A percentile compares a stretch with the other conserved stretches of the same genome.
Evolutionary conservation across 2,797 vertebrate genomes (phyloP).

Genomic region (Manis crassicaudata): DNA sequence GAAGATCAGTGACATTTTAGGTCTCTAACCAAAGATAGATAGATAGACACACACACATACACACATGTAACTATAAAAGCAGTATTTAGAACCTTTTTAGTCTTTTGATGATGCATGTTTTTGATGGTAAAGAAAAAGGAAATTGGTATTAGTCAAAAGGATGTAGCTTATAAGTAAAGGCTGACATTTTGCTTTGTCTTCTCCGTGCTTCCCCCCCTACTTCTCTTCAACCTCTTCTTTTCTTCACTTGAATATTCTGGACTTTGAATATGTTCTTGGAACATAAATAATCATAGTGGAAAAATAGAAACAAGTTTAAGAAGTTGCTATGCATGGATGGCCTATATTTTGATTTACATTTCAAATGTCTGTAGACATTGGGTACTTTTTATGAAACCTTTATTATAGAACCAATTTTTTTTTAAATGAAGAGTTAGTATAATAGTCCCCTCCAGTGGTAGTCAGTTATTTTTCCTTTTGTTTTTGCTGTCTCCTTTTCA

Average conservation of each 20-base stretch:
- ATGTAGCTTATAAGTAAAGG: not conserved
- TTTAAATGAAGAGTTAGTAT: not conserved
- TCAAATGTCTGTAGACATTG: not conserved
- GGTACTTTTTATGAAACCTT: constrained; percentile 33
- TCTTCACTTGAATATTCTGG: not conserved
- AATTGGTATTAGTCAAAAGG: constrained; percentile 5
- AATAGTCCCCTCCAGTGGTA: not conserved
- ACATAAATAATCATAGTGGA: not conserved
- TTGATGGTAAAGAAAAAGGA: constrained; percentile 16
- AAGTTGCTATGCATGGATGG: not conserved
- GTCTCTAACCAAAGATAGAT: constrained; percentile 35
- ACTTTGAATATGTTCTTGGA: not conserved
- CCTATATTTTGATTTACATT: not conserved
- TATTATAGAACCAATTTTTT: not conserved
- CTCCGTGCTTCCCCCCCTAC: not conserved
- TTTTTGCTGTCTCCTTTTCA: constrained; percentile 16
- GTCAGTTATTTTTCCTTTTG: not conserved
- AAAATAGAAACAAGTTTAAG: constrained; percentile 38
- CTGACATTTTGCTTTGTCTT: not conserved
- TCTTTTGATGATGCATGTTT: not conserved
- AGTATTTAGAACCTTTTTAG: constrained; percentile 23
- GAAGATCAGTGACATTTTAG: constrained; percentile 42
- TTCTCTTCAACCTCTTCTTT: not conserved
- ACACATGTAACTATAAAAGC: constrained; percentile 21
- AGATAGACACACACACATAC: too few relatives aligned